Conservation (phyloP, 2,888 invertebrate genomes). For the Scaptomyza flava region DNA sequence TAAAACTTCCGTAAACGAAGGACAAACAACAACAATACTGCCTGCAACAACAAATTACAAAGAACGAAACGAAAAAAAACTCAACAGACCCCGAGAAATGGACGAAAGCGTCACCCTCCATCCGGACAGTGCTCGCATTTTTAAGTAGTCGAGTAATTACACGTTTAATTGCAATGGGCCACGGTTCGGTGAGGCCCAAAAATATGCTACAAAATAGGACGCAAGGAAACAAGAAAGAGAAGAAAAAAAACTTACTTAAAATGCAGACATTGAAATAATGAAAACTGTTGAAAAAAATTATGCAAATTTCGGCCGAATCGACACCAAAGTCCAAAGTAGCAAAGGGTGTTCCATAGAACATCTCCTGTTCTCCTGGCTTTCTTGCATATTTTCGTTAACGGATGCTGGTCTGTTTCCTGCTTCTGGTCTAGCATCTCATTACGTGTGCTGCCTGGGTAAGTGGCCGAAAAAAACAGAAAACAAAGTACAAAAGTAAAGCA, state of each 20-base stretch:
- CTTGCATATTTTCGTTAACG: conserved; percentile 30
- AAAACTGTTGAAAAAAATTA: conserved; percentile 76
- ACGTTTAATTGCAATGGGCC: conserved; percentile 83
- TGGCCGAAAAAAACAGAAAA: conserved; percentile 37
- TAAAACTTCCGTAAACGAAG: conserved; percentile 69
- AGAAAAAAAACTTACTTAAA: conserved; percentile 68
- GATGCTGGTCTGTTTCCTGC: conserved; percentile 33
- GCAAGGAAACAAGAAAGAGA: not conserved
- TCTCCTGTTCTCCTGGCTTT: conserved; percentile 6
- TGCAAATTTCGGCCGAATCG: conserved; percentile 77
- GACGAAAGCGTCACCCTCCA: conserved; percentile 28
- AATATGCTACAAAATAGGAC: conserved; percentile 56
- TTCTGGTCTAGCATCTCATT: conserved; percentile 52
- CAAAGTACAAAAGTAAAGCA: conserved; percentile 21
- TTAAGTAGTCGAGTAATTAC: conserved; percentile 82
- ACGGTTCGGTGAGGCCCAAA: conserved; percentile 53
- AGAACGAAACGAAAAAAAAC: conserved; percentile 55
- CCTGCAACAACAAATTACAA: conserved; percentile 34
- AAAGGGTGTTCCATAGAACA: conserved; percentile 36
- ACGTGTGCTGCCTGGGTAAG: conserved; percentile 64
- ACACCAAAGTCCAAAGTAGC: conserved; percentile 46
- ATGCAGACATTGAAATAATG: conserved; percentile 73
- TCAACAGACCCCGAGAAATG: conserved; percentile 36
- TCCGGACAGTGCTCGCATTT: conserved; percentile 53
- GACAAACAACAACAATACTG: conserved; percentile 22